A percentile compares a stretch with the other conserved stretches of the same genome.
phyloP scores from a whole-genome alignment of 1,140 invertebrate species.

The Oncopodura yosiiana region DNA sequence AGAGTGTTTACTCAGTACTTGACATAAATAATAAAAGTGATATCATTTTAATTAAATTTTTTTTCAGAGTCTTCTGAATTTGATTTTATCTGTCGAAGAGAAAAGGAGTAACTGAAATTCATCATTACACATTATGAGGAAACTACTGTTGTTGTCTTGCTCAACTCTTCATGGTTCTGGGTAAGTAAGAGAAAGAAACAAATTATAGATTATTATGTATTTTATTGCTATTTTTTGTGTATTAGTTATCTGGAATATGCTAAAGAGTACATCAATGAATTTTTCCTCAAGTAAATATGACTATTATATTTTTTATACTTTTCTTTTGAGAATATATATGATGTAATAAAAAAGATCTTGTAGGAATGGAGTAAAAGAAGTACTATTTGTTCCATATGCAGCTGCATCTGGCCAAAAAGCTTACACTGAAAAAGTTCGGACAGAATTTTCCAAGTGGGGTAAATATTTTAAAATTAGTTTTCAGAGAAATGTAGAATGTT shows the following conservation, averaged over 20 bases:
- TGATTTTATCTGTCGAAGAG: too few species aligned
- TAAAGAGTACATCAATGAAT: constrained; percentile 49
- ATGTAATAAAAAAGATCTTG: constrained; percentile 30
- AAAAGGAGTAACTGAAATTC: too few species aligned
- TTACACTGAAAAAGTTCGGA: constrained; percentile 54
- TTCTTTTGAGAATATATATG: constrained; percentile 11
- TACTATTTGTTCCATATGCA: constrained; percentile 71
- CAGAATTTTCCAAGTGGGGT: constrained; percentile 54
- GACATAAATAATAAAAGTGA: too few species aligned
- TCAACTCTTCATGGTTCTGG: constrained; percentile 56
- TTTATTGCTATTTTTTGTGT: too few species aligned
- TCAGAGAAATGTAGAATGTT: not conserved
- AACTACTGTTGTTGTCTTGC: constrained; percentile 57
- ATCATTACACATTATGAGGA: too few species aligned
- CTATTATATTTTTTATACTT: constrained; percentile 4
- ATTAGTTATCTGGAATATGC: constrained; percentile 61
- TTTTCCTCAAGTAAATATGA: constrained; percentile 49
- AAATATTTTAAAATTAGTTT: constrained; percentile 18
- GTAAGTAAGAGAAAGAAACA: too few species aligned
- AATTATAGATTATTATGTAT: too few species aligned
- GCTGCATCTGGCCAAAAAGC: constrained; percentile 50
- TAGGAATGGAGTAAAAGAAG: constrained; percentile 53
- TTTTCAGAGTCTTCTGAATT: too few species aligned
- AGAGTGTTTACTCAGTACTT: too few species aligned
- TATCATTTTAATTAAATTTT: too few species aligned